These are phyloP conservation scores for Ditylenchus weischeri DNA, from an alignment of 2,888 invertebrate species.

Conservation along the genomic window DNA sequence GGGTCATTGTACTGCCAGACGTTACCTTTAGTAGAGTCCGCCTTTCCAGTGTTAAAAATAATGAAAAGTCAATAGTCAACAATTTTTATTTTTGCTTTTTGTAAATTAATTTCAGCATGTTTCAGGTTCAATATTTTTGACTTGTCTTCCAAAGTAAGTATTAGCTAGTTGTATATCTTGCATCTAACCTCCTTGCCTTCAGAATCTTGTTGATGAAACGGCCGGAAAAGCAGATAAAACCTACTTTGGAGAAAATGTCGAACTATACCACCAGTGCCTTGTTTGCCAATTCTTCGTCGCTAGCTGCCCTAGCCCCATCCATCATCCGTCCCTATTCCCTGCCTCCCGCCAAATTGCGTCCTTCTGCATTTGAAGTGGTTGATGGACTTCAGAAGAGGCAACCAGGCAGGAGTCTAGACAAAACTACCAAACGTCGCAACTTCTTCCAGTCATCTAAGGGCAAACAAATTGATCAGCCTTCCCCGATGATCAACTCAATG, in stretches of 20 bases:
- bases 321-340: constrained; percentile 6
- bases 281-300: constrained; percentile 12
- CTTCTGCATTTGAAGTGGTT: not conserved
- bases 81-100: too few relatives aligned
- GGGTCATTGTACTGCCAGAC: too few relatives aligned
- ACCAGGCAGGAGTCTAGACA: not conserved
- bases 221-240: constrained; percentile 35
- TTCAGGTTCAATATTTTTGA: constrained; percentile 44
- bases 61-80: too few relatives aligned
- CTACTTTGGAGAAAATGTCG: constrained; percentile 2
- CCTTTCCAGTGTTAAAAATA: too few relatives aligned
- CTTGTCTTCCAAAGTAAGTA: constrained; percentile 51
- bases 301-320: constrained; percentile 8
- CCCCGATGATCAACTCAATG: constrained; percentile 4
- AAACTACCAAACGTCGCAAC: not conserved
- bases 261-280: constrained; percentile 13
- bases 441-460: not conserved
- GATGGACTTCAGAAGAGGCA: not conserved
- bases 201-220: constrained; percentile 52
- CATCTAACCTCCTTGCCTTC: not conserved
- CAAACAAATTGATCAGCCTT: not conserved
- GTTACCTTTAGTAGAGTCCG: too few relatives aligned
- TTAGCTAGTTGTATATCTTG: not conserved
- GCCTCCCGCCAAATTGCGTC: not conserved
- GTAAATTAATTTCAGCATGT: too few relatives aligned